Evolutionary conservation across 2,888 invertebrate genomes (phyloP).

Genomic region (Ormia ochracea): DNA sequence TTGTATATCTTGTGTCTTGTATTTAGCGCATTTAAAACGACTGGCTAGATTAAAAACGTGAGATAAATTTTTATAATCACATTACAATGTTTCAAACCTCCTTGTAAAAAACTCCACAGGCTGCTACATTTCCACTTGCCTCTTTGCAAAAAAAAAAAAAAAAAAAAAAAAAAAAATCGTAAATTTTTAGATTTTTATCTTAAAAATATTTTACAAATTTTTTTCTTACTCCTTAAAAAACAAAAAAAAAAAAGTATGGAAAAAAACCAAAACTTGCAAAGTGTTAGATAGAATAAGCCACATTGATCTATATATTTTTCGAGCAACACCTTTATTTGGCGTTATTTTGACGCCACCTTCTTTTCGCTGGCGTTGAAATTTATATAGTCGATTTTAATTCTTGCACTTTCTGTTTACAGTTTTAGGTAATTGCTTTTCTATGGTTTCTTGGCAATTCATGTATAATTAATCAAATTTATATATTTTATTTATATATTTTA

Average conservation of each 20-base stretch:
- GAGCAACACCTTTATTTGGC: conserved; percentile 48
- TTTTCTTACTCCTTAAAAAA: not conserved
- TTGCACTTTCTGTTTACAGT: not conserved
- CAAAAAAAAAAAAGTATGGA: no score
- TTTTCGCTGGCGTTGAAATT: conserved; percentile 33
- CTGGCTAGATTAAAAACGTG: conserved; percentile 54
- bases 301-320: conserved; percentile 12
- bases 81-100: conserved; percentile 30
- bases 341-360: conserved; percentile 54
- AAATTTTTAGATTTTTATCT: conserved; percentile 22
- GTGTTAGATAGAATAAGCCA: conserved; percentile 16
- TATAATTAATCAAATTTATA: conserved; percentile 51
- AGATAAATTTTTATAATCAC: conserved; percentile 51
- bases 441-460: conserved; percentile 17
- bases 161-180: no score
- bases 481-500: conserved; percentile 12
- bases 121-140: conserved; percentile 2
- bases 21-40: conserved; percentile 22
- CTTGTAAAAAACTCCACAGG: not conserved
- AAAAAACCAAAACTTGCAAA: not conserved
- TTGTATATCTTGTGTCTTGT: not conserved
- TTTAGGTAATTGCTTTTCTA: not conserved
- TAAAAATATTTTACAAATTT: not conserved
- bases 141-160: no score
- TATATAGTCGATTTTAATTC: conserved; percentile 22